phyloP scores from a whole-genome alignment of 2,113 vertebrate genomes.

The Mesembrinibis cayennensis region DNA sequence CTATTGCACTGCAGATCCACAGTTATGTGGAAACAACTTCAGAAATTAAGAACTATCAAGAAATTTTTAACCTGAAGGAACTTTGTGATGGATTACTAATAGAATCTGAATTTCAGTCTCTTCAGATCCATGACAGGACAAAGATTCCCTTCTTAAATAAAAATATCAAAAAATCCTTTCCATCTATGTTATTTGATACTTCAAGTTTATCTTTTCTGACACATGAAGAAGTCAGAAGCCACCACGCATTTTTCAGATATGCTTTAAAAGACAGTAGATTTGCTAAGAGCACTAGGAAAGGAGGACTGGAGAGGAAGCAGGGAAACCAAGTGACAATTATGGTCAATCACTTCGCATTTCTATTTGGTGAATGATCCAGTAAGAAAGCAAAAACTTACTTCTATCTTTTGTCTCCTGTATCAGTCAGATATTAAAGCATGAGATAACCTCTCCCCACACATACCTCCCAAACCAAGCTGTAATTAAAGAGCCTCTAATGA shows the following conservation, averaged over 20 bases:
- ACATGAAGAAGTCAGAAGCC: background rate
- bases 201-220: background rate
- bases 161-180: background rate
- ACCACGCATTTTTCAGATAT: background rate
- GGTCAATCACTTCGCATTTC: background rate
- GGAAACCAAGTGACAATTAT: background rate
- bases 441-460: background rate
- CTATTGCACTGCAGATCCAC: background rate
- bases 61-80: background rate
- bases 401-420: background rate
- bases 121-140: background rate
- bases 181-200: background rate
- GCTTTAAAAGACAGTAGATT: background rate
- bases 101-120: background rate
- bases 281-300: background rate
- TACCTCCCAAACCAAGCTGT: background rate
- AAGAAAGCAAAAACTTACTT: background rate
- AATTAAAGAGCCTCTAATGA: background rate
- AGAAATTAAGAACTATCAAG: background rate
- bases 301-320: background rate
- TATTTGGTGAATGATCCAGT: background rate
- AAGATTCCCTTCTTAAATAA: background rate
- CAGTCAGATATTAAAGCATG: background rate
- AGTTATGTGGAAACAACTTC: background rate
- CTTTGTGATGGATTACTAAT: background rate